These are phyloP conservation scores for Pachyuromys duprasi DNA, from an alignment of 2,797 vertebrate species.

Conservation along the genomic window DNA sequence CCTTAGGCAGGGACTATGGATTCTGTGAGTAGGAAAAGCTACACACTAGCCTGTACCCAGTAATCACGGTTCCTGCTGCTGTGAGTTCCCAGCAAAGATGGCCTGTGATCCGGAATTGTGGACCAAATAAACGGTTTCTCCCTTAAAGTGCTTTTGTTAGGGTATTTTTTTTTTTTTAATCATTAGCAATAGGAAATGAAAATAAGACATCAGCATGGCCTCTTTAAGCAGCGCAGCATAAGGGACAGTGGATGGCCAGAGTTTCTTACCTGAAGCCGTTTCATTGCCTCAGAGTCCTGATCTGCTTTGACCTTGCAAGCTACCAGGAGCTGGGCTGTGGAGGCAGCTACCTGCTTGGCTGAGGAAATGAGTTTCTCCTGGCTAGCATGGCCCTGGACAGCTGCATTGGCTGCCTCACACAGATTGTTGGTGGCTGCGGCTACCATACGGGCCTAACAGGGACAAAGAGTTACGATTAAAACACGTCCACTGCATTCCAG, in stretches of 20 bases:
- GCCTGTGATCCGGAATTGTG: not conserved
- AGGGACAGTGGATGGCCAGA: not conserved
- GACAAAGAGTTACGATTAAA: slow-evolving; percentile 12
- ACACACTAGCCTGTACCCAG: no score
- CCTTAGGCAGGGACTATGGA: not conserved
- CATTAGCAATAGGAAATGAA: not conserved
- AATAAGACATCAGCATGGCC: not conserved
- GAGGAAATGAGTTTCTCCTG: slow-evolving; percentile 94
- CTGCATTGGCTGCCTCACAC: slow-evolving; percentile 92
- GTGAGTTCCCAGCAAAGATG: not conserved
- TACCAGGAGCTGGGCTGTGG: slow-evolving; percentile 93
- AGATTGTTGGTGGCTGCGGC: slow-evolving; percentile 93
- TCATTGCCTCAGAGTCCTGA: slow-evolving; percentile 95
- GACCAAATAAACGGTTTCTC: not conserved
- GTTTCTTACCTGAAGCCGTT: slow-evolving; percentile 91
- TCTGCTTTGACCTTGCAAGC: slow-evolving; percentile 96
- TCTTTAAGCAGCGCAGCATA: not conserved
- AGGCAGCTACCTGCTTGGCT: slow-evolving; percentile 93
- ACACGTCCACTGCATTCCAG: not conserved
- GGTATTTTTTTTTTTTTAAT: not conserved
- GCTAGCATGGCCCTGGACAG: slow-evolving; percentile 92
- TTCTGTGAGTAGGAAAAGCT: not conserved
- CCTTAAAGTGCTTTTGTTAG: not conserved
- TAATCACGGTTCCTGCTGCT: not conserved
- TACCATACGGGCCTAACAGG: slow-evolving; percentile 91